Percentiles rank a stretch among this genome's conserved stretches.
phyloP scores from a whole-genome alignment of 2,888 invertebrate species.

The Trichacis sp. region DNA sequence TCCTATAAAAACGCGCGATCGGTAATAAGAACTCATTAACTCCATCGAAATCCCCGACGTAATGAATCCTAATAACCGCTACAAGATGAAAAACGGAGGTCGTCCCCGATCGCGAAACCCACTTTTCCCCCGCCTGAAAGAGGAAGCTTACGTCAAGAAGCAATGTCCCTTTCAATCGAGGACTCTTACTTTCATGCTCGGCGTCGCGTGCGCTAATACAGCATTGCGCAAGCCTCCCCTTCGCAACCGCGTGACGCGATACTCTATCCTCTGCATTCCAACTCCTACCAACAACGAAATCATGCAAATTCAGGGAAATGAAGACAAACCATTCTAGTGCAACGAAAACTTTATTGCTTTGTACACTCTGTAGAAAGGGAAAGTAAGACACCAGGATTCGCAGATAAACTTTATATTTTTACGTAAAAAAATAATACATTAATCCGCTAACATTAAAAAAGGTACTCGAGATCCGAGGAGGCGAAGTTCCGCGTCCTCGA shows the following conservation, averaged over 20 bases:
- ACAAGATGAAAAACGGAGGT: too few species aligned
- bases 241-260: slow-evolving; percentile 38
- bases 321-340: too few species aligned
- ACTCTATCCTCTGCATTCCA: too few species aligned
- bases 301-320: too few species aligned
- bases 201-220: slow-evolving; percentile 58
- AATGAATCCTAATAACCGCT: too few species aligned
- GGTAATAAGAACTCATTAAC: too few species aligned
- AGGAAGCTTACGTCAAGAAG: neutral
- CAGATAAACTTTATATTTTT: neutral
- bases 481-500: neutral
- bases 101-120: neutral
- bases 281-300: too few species aligned
- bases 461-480: slow-evolving; percentile 67
- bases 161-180: slow-evolving; percentile 17
- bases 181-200: slow-evolving; percentile 63
- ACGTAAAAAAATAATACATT: neutral
- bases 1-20: too few species aligned
- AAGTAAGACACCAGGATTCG: neutral
- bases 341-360: too few species aligned
- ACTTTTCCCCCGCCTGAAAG: too few species aligned
- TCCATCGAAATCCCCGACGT: too few species aligned
- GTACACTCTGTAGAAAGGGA: too few species aligned
- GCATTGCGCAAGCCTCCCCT: slow-evolving; percentile 52
- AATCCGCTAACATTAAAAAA: slow-evolving; percentile 39